phyloP scores from a whole-genome alignment of 2,797 vertebrate genomes.

The Nannoperca obscura region DNA sequence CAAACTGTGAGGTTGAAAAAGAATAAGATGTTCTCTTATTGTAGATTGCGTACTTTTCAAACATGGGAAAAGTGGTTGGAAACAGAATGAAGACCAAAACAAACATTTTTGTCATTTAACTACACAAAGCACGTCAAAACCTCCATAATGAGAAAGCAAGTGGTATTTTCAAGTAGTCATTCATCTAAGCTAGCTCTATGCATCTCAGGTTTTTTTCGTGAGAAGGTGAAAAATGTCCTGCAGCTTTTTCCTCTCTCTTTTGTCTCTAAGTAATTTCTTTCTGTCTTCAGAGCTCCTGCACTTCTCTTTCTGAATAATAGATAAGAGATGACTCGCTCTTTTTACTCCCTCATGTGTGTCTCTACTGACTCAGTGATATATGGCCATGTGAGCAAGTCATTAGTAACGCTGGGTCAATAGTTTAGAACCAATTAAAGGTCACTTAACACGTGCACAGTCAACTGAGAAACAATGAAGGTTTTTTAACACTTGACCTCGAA shows the following conservation, averaged over 20 bases:
- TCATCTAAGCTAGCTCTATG: slow-evolving; percentile 12
- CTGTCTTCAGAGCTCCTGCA: neutral
- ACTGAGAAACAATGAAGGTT: neutral
- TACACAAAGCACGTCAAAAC: slow-evolving; percentile 15
- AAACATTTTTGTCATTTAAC: slow-evolving; percentile 6
- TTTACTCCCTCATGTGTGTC: neutral
- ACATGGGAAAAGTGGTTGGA: slow-evolving; percentile 9
- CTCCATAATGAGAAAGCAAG: slow-evolving; percentile 4
- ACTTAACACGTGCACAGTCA: neutral
- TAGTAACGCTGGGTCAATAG: slow-evolving; percentile 3
- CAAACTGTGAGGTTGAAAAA: slow-evolving; percentile 16
- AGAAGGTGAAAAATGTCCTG: neutral
- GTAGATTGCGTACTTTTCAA: slow-evolving; percentile 4
- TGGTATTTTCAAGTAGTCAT: neutral
- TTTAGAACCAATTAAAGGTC: neutral
- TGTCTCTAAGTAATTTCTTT: neutral
- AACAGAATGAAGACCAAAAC: slow-evolving; percentile 6
- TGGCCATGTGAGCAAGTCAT: slow-evolving; percentile 11
- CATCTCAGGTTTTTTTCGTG: slow-evolving; percentile 10
- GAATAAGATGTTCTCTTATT: neutral
- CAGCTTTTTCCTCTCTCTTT: neutral
- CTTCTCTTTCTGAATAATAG: neutral
- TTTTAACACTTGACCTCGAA: neutral
- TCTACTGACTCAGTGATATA: slow-evolving; percentile 7
- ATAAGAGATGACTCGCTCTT: neutral